Evolutionary conservation across 2,888 invertebrate species (phyloP).

Genomic region (Sclerodermus sp.): DNA sequence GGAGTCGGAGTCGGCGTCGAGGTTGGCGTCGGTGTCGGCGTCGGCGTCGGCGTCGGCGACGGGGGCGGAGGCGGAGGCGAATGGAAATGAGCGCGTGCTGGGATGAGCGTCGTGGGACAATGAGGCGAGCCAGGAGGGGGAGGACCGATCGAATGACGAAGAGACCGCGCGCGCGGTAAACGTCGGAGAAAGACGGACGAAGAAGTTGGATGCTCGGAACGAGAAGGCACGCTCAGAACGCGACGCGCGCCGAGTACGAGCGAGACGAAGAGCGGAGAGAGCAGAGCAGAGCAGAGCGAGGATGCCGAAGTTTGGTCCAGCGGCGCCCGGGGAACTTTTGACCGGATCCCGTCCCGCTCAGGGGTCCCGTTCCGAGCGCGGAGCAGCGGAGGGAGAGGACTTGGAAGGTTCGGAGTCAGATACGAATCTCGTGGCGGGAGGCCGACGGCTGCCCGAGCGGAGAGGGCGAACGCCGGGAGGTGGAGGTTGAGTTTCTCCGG

Average conservation of each 20-base stretch:
- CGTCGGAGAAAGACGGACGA: background rate
- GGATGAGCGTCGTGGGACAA: too few species aligned
- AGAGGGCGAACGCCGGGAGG: constrained; percentile 4
- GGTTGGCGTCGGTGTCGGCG: constrained; percentile 8
- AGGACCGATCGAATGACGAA: constrained; percentile 1
- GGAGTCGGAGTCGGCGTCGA: constrained; percentile 14
- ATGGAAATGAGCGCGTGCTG: too few species aligned
- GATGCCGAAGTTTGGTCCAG: constrained; percentile 43
- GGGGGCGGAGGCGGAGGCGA: too few species aligned
- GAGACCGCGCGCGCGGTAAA: constrained; percentile 11
- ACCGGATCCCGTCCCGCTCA: constrained; percentile 51
- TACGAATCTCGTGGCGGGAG: constrained; percentile 47
- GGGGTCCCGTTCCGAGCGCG: constrained; percentile 52
- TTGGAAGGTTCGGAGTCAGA: constrained; percentile 42
- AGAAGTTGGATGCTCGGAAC: too few species aligned
- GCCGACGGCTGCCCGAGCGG: constrained; percentile 25
- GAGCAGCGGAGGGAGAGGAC: constrained; percentile 28
- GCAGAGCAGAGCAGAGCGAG: constrained; percentile 14
- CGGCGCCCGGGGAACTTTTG: constrained; percentile 37
- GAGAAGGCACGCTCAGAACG: too few species aligned
- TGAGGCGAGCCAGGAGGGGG: background rate
- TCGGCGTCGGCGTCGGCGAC: too few species aligned
- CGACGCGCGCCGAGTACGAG: too few species aligned
- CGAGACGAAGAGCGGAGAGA: background rate
- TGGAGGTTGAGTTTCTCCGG: too few species aligned